Conservation (phyloP, 1,140 invertebrate species). For the Drosophila melanica region DNA sequence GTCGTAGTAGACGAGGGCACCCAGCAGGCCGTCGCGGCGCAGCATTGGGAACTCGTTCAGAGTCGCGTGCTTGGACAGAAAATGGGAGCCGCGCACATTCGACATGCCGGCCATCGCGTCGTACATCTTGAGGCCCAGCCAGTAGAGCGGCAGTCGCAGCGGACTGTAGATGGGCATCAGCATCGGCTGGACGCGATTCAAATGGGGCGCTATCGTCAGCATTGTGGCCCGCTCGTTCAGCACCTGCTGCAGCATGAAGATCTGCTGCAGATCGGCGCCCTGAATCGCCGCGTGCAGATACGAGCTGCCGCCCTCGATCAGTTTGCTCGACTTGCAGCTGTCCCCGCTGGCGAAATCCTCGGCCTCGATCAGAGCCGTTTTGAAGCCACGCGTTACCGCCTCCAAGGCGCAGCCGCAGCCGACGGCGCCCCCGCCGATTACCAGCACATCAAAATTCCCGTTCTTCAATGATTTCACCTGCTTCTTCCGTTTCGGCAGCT, state of each 20-base stretch:
- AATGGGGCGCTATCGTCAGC: constrained; percentile 58
- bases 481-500: constrained; percentile 43
- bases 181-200: constrained; percentile 69
- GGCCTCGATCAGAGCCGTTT: constrained; percentile 59
- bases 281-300: constrained; percentile 39
- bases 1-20: constrained; percentile 67
- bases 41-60: constrained; percentile 60
- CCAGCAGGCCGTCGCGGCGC: constrained; percentile 37
- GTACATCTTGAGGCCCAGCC: constrained; percentile 63
- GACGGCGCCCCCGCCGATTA: constrained; percentile 97
- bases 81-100: constrained; percentile 57
- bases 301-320: constrained; percentile 54
- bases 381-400: constrained; percentile 53
- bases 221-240: constrained; percentile 54
- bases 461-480: constrained; percentile 40
- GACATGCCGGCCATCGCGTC: constrained; percentile 53
- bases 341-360: constrained; percentile 56
- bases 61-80: constrained; percentile 34
- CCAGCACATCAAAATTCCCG: constrained; percentile 93
- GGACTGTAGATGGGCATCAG: constrained; percentile 60
- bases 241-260: constrained; percentile 52
- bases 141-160: constrained; percentile 41
- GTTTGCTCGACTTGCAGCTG: constrained; percentile 59
- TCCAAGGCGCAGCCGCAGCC: constrained; percentile 90
- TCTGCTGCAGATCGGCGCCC: constrained; percentile 46